Percentiles rank a stretch among this genome's conserved stretches.
Conservation (phyloP, 1,140 invertebrate species). For the Drosophila dunni region DNA sequence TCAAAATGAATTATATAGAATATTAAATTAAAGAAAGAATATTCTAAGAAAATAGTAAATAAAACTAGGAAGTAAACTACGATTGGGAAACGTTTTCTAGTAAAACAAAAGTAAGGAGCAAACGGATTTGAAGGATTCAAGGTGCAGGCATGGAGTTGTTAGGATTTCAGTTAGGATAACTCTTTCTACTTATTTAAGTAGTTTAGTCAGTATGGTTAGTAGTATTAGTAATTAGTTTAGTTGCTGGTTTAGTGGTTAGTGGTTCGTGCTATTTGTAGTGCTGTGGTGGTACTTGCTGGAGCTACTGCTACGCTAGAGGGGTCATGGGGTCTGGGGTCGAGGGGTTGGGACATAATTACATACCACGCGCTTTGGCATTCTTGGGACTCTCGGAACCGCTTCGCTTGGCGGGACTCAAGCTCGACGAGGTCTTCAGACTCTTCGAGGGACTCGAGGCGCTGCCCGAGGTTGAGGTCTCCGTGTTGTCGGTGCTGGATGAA, state of each 20-base stretch:
- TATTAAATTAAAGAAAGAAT: too few relatives aligned
- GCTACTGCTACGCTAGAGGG: constrained; percentile 20
- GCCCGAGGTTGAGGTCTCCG: constrained; percentile 86
- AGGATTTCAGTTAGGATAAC: not conserved
- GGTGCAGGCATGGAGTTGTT: not conserved
- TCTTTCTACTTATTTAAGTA: not conserved
- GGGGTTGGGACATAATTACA: constrained; percentile 30
- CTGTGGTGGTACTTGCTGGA: constrained; percentile 23
- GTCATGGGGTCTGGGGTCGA: not conserved
- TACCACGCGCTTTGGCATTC: constrained; percentile 80
- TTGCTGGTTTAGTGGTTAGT: constrained; percentile 12
- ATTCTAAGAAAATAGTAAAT: too few relatives aligned
- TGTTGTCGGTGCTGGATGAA: constrained; percentile 85
- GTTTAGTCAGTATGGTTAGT: constrained; percentile 9
- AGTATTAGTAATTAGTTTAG: not conserved
- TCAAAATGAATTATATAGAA: too few relatives aligned
- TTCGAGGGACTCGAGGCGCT: constrained; percentile 92
- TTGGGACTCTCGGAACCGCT: constrained; percentile 90
- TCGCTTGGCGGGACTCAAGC: constrained; percentile 92
- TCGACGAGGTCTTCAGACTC: constrained; percentile 93
- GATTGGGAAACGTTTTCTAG: too few relatives aligned
- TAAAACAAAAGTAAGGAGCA: too few relatives aligned
- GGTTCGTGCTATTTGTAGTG: constrained; percentile 24
- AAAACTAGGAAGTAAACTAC: too few relatives aligned
- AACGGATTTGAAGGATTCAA: too few relatives aligned